Percentiles rank a stretch among this genome's conserved stretches.
phyloP scores from a whole-genome alignment of 2,113 vertebrate species.

The Glaucomys volans region DNA sequence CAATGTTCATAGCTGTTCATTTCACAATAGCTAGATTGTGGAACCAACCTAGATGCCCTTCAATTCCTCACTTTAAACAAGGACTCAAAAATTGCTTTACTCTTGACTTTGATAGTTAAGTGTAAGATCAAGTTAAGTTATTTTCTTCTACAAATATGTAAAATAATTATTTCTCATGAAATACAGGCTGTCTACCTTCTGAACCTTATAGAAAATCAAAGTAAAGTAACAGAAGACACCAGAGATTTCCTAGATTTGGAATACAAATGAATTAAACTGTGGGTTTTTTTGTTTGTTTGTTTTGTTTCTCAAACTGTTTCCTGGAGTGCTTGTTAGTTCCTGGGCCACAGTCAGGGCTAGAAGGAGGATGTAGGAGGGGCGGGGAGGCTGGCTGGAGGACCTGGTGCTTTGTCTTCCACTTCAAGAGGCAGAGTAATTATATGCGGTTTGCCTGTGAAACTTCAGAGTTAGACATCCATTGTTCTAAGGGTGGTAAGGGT shows the following conservation, averaged over 20 bases:
- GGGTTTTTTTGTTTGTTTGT: too few relatives aligned
- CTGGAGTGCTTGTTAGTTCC: background rate
- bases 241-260: background rate
- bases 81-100: background rate
- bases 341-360: background rate
- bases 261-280: background rate
- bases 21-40: too few relatives aligned
- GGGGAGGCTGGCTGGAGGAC: fast-evolving
- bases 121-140: background rate
- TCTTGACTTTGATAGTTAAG: background rate
- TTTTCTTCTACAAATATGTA: background rate
- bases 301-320: background rate
- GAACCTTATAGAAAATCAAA: background rate
- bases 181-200: background rate
- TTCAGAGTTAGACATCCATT: background rate
- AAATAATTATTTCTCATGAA: constrained; percentile 19
- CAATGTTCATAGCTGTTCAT: too few relatives aligned
- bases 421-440: background rate
- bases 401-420: background rate
- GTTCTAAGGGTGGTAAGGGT: background rate
- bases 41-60: too few relatives aligned
- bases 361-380: background rate
- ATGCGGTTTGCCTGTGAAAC: too few relatives aligned
- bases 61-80: background rate
- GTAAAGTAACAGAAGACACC: background rate